Percentiles rank a stretch among this genome's conserved stretches.
phyloP scores from a whole-genome alignment of 2,113 vertebrate species.

The Calyptommatus sinebrachiatus region DNA sequence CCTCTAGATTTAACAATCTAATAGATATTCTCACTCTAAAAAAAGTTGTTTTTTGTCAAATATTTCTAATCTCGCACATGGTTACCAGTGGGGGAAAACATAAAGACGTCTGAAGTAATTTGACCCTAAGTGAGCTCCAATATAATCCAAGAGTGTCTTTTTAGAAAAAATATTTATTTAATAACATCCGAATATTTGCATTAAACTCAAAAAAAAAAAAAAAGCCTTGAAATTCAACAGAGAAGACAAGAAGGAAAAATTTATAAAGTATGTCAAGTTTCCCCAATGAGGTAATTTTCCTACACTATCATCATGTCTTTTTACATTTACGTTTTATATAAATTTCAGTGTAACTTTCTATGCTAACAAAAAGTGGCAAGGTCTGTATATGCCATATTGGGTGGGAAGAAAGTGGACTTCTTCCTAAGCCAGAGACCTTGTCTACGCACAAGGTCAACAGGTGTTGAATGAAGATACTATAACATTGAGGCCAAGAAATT shows the following conservation, averaged over 20 bases:
- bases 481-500: too few relatives aligned
- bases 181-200: background rate
- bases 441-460: too few relatives aligned
- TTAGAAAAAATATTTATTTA: constrained; percentile 18
- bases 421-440: too few relatives aligned
- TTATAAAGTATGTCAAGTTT: constrained; percentile 36
- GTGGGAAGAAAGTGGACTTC: too few relatives aligned
- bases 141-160: constrained; percentile 35
- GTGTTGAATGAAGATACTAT: too few relatives aligned
- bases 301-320: background rate
- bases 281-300: background rate
- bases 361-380: background rate
- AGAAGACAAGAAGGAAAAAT: constrained; percentile 15
- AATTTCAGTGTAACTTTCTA: background rate
- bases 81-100: constrained; percentile 61
- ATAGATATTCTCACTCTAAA: constrained; percentile 54
- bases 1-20: constrained; percentile 46
- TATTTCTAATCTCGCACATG: constrained; percentile 60
- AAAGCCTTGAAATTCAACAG: background rate
- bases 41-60: constrained; percentile 36
- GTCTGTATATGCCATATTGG: too few relatives aligned
- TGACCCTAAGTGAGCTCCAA: constrained; percentile 41
- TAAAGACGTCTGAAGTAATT: constrained; percentile 63
- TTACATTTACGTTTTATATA: background rate
- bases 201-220: constrained; percentile 29